A percentile compares a stretch with the other conserved stretches of the same genome.
These are phyloP conservation scores for Eptesicus fuscus DNA, from an alignment of 2,113 vertebrate genomes.

Conservation along the genomic window DNA sequence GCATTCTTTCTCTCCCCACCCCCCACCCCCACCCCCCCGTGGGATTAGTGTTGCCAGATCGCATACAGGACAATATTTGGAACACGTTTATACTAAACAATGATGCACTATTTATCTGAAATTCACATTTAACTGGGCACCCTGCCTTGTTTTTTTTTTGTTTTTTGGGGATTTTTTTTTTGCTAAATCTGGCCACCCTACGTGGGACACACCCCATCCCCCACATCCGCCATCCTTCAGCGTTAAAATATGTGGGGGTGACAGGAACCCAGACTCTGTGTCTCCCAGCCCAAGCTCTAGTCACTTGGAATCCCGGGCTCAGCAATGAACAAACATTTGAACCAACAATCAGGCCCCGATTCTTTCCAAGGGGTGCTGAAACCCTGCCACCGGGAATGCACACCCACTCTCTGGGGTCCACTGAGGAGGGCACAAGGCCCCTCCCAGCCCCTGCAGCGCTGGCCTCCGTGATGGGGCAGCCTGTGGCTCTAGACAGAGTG, in stretches of 20 bases:
- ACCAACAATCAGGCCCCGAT: not conserved
- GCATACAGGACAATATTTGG: not conserved
- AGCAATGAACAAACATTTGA: not conserved
- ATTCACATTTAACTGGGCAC: not conserved
- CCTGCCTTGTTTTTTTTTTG: not conserved
- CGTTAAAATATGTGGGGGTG: not conserved
- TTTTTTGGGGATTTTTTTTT: not conserved
- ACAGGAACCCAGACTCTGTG: not conserved
- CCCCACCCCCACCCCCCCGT: too few relatives aligned
- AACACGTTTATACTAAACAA: not conserved
- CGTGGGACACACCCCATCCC: fast-evolving
- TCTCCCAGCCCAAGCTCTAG: not conserved
- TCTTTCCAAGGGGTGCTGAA: not conserved
- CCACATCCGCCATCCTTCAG: not conserved
- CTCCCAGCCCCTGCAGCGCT: too few relatives aligned
- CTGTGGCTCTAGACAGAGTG: too few relatives aligned
- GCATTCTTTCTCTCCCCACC: not conserved
- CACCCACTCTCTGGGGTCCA: not conserved
- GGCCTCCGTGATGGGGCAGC: fast-evolving
- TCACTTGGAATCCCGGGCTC: not conserved
- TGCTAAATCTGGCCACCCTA: too few relatives aligned
- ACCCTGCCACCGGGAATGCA: fast-evolving
- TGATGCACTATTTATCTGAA: not conserved
- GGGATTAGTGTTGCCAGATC: not conserved
- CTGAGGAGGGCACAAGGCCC: too few relatives aligned